Evolutionary conservation across 2,888 invertebrate species (phyloP).

Genomic region (Ommatoiulus sabulosus): DNA sequence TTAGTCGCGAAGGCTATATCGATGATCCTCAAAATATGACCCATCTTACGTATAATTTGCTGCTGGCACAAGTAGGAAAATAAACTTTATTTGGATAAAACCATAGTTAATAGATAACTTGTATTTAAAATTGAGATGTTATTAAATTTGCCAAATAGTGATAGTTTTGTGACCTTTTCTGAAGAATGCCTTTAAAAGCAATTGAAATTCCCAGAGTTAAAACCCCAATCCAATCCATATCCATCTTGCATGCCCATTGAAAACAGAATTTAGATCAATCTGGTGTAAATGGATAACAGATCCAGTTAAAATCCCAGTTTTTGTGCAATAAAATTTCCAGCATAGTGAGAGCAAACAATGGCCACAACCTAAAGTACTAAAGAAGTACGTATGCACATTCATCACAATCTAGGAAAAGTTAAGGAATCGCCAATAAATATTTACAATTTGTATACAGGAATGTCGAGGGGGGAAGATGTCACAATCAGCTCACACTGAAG

Average conservation of each 20-base stretch:
- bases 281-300: background rate
- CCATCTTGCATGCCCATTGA: background rate
- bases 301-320: background rate
- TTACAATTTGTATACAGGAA: conserved; percentile 27
- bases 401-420: conserved; percentile 28
- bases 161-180: background rate
- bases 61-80: background rate
- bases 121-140: background rate
- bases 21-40: conserved; percentile 17
- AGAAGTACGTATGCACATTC: conserved; percentile 14
- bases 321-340: background rate
- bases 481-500: background rate
- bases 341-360: background rate
- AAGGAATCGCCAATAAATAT: conserved; percentile 27
- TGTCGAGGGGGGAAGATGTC: conserved; percentile 21
- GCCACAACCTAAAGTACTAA: background rate
- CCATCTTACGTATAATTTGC: conserved; percentile 2
- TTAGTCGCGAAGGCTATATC: background rate
- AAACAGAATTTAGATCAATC: background rate
- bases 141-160: background rate
- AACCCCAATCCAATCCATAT: background rate
- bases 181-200: background rate
- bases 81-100: conserved; percentile 21
- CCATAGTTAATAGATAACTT: background rate
- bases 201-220: background rate